Evolutionary conservation across 2,888 invertebrate species (phyloP).

Genomic region (Ashinkailepas kermadecensis): DNA sequence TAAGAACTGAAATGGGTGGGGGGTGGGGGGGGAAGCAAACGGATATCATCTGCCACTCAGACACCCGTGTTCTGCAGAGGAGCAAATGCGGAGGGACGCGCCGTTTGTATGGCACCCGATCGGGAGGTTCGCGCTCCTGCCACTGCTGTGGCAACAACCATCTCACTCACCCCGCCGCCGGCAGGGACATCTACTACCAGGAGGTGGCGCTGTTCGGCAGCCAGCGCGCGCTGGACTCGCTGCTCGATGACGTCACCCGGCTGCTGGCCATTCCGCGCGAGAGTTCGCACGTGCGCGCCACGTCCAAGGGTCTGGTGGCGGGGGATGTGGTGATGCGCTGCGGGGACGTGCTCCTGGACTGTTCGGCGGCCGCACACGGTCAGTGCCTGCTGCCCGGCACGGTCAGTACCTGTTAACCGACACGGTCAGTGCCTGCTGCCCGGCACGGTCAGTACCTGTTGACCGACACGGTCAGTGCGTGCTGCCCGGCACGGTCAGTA

Average conservation of each 20-base stretch:
- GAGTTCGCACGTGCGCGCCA: constrained; percentile 31
- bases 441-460: too few species aligned
- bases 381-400: background rate
- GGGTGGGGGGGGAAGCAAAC: too few species aligned
- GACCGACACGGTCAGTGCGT: constrained; percentile 25
- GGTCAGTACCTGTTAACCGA: too few species aligned
- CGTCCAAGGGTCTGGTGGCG: constrained; percentile 33
- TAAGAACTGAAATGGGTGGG: too few species aligned
- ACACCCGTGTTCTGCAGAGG: too few species aligned
- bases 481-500: background rate
- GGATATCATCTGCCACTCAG: too few species aligned
- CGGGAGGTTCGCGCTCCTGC: too few species aligned
- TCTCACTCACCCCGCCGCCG: too few species aligned
- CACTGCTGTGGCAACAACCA: too few species aligned
- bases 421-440: too few species aligned
- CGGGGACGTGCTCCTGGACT: constrained; percentile 30
- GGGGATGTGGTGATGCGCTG: constrained; percentile 29
- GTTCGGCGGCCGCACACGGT: constrained; percentile 29
- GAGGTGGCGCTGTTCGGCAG: constrained; percentile 28
- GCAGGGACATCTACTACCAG: constrained; percentile 33
- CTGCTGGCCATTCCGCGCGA: constrained; percentile 30
- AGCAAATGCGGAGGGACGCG: too few species aligned
- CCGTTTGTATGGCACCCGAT: too few species aligned
- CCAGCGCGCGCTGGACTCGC: constrained; percentile 29
- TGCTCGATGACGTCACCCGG: constrained; percentile 29